phyloP scores from a whole-genome alignment of 2,888 invertebrate genomes.

The Heliconius sara region DNA sequence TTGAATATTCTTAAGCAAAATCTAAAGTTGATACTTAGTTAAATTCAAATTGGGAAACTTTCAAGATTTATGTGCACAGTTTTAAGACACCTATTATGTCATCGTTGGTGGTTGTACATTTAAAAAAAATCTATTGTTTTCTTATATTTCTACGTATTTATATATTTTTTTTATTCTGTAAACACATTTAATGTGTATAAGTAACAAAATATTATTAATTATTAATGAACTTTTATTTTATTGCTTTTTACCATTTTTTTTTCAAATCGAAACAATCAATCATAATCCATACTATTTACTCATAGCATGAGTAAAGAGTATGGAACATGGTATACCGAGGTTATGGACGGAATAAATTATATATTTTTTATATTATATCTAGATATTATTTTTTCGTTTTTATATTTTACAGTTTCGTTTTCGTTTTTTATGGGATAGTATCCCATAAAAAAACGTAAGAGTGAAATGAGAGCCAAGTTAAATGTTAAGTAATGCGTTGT shows the following conservation, averaged over 20 bases:
- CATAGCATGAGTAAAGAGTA: not conserved
- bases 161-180: not conserved
- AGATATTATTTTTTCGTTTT: not conserved
- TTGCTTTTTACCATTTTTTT: not conserved
- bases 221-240: no score
- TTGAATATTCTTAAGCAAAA: constrained; percentile 72
- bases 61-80: constrained; percentile 77
- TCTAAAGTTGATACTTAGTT: constrained; percentile 73
- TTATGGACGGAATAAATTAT: no score
- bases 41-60: constrained; percentile 82
- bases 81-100: constrained; percentile 75
- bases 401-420: no score
- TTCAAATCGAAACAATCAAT: not conserved
- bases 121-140: not conserved
- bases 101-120: constrained; percentile 57
- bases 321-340: not conserved
- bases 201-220: not conserved
- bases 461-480: no score
- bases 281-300: no score
- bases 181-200: not conserved
- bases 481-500: no score
- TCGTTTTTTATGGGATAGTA: no score
- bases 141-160: not conserved
- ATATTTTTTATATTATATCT: not conserved
- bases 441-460: no score